Base-by-base conservation (phyloP, 2,797 vertebrate species). In the Siniperca obscura region DNA sequence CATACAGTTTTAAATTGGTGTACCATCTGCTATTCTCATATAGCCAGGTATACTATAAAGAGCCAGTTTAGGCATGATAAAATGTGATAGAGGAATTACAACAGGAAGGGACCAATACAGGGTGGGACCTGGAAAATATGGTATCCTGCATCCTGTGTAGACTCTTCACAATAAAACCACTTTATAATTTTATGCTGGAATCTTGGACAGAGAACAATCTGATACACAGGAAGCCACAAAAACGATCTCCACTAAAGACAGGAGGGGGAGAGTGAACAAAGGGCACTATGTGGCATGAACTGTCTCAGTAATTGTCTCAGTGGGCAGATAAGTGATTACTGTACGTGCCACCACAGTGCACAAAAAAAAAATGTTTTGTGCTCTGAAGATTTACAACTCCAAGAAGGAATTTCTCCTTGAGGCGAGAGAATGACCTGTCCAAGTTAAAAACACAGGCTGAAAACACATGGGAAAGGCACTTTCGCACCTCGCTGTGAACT, bases 321-420 rank as follows among this genome's bases (percentile, higher is more conserved):
- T 90, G 89, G 88, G 90, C 73, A 72, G 76, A 74, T 7, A 53
- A 74, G 40, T n/a, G 74, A 72, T 67, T 56, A 46, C 52, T 71
- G 68, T 27, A 22, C 12, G 50, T 57, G 27, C 22, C 22, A 7
- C 71, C 46, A 27, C 53, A n/a, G 62, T 5, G 48, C 55, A 40
- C 46, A 36, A 12, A n/a, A 76, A 57, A 81, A 80, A 70, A 4
- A 76, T 25, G 68, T 80, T 89, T 85, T 82, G 60, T 78, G 52
- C 56, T 50, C 38, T n/a, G 6, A 62, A 67, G 82, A 87, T 88
- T 91, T 86, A 84, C 81, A 85, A 87, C 87, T 84, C 52, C 1
- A 17, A 70, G 70, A 59, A 89, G 85, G 94, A 95, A 95, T 96
- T 93, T 95, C 92, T 83, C 90, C 84, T 72, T 11, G 40, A 81